Evolutionary conservation across 2,888 invertebrate genomes (phyloP).

Genomic region (Mesorhabditis sp.): DNA sequence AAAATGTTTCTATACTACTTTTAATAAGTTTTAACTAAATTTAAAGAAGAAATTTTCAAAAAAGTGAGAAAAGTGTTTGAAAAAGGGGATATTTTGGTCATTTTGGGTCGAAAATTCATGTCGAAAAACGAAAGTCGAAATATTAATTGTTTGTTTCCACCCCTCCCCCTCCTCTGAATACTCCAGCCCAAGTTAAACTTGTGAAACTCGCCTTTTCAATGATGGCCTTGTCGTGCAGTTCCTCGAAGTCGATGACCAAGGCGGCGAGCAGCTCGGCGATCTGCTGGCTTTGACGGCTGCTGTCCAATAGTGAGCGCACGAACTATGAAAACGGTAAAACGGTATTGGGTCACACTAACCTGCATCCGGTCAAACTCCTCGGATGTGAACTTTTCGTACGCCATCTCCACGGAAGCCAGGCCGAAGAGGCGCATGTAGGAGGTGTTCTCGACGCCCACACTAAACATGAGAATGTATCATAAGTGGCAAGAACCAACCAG

Average conservation of each 20-base stretch:
- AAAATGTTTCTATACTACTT: too few species aligned
- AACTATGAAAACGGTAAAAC: neutral
- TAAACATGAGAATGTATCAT: neutral
- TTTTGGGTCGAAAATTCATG: too few species aligned
- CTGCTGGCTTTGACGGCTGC: neutral
- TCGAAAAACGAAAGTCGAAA: too few species aligned
- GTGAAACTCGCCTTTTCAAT: neutral
- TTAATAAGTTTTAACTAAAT: too few species aligned
- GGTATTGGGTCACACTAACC: too few species aligned
- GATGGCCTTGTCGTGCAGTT: neutral
- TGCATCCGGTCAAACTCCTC: neutral
- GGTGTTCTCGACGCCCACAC: neutral
- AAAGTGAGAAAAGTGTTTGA: too few species aligned
- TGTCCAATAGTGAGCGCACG: neutral
- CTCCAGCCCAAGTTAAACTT: too few species aligned
- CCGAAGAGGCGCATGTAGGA: neutral
- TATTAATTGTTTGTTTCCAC: too few species aligned
- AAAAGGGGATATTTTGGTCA: too few species aligned
- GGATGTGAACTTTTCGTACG: neutral
- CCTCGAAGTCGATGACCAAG: neutral
- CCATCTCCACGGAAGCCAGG: neutral
- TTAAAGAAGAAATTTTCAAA: too few species aligned
- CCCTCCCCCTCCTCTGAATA: too few species aligned
- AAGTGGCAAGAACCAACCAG: neutral
- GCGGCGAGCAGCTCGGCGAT: neutral